Evolutionary conservation across 2,888 invertebrate species (phyloP), one percentile per base, ranked within the genome.

Genomic region (Xylophagus ater): DNA sequence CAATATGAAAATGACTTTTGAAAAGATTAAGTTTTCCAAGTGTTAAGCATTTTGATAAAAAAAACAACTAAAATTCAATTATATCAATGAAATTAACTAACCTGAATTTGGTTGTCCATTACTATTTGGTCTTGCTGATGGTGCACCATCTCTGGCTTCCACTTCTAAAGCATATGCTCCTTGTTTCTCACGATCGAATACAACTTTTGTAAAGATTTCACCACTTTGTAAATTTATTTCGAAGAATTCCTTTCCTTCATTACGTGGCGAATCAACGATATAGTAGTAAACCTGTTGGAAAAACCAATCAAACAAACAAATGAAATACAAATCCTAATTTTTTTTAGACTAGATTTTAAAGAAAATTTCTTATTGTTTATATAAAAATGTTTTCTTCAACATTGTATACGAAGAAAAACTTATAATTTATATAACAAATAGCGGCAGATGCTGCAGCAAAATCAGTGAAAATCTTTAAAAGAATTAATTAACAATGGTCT

Each of bases 161-260:
- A 98, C 94, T 62, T 94, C 93, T 58, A 98, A 69, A 24, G 96
- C 96, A 69, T 96, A 97, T 42, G 94, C 92, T 31, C 88, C 89
- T 63, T 94, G 92, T 72, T 92, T 92, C 69, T 97, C 97, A 48
- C 96, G 79, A 71, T 97, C 97, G 72, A 97, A 97, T 55, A 90
- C 85, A 52, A 87, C 76, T 67, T 89, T 88, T 28, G 94, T 93
- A 69, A 86, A 92, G 59, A 97, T 86, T 66, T 92, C 89, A 15
- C 97, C 97, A 20, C 92, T 88, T 65, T 89, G 83, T 63, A 84
- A 76, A 70, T 96, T 92, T 65, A 97, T 94, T 69, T 90, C 87
- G 69, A 97, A 97, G 70, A 81, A 92, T 65, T 90, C 88, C 65
- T 89, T 88, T 51, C 90, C 92, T 62, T 92, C 90, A 65, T 90